Evolutionary conservation across 1,140 invertebrate genomes (phyloP).

Genomic region (Caenorhabditis tropicalis): DNA sequence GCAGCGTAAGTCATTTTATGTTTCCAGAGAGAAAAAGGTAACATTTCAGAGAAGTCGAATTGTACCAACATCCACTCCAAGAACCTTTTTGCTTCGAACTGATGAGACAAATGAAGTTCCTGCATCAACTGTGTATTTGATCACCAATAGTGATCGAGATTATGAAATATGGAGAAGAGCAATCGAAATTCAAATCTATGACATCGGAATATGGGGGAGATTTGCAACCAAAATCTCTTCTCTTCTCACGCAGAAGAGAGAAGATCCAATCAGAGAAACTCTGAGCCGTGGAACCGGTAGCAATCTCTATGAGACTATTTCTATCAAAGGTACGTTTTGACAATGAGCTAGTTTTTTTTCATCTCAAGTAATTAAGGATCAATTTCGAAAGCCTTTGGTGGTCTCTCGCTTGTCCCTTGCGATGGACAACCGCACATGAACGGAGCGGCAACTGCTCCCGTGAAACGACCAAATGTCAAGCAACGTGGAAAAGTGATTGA

Average conservation of each 20-base stretch:
- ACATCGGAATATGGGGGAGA: slow-evolving; percentile 46
- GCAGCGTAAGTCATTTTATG: neutral
- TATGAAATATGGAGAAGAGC: slow-evolving; percentile 48
- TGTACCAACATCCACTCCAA: slow-evolving; percentile 18
- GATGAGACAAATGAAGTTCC: slow-evolving; percentile 24
- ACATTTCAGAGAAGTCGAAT: slow-evolving; percentile 35
- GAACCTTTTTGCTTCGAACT: slow-evolving; percentile 35
- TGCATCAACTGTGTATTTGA: slow-evolving; percentile 16
- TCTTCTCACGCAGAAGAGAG: slow-evolving; percentile 45
- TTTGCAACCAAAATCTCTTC: slow-evolving; percentile 40
- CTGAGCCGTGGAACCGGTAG: slow-evolving; percentile 47
- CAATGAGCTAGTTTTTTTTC: neutral
- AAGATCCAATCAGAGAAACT: slow-evolving; percentile 50
- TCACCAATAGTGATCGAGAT: slow-evolving; percentile 30
- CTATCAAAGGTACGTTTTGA: slow-evolving; percentile 31
- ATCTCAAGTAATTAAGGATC: neutral
- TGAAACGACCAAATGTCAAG: slow-evolving; percentile 24
- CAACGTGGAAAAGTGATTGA: slow-evolving; percentile 48
- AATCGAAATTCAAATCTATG: slow-evolving; percentile 39
- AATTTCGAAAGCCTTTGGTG: slow-evolving; percentile 6
- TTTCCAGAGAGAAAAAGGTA: neutral
- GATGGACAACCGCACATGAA: neutral
- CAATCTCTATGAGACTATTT: slow-evolving; percentile 52
- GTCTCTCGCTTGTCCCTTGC: slow-evolving; percentile 22
- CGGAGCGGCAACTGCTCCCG: slow-evolving; percentile 38